Evolutionary conservation across 2,888 invertebrate species (phyloP), one percentile per base, ranked within the genome.

Genomic region (Coecobrya sp.): DNA sequence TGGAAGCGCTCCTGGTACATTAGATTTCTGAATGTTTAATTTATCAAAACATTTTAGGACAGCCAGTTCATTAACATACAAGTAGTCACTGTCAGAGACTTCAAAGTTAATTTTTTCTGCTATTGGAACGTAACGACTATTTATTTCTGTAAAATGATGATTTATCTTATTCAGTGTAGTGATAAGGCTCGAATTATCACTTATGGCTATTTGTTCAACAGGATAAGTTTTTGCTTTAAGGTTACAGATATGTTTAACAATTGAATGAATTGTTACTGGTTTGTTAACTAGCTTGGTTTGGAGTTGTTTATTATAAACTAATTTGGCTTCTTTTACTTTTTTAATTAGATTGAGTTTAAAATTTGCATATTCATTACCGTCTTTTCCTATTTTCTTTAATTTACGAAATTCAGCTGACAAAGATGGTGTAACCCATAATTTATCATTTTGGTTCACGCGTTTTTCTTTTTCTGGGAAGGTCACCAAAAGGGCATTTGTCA

Each of bases 1-100:
- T 25, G 87, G 87, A 1, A 87, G 49, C 0, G 55, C 73, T 7
- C 73, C 79, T 7, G 87, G 87, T n/a, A 87, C 87, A 62, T 87
- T 87, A 5, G 87, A 87, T 11, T 87, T 79, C n/a, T n/a, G n/a
- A n/a, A n/a, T n/a, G n/a, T n/a, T n/a, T n/a, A n/a, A n/a, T 13
- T 22, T 30, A 13, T 88, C 52, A 30, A 88, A 81, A 8, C 16
- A 16, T 49, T 49, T n/a, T 0, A 88, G 68, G 19, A 89, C 89
- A 11, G 4, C 0, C 0, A 82, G n/a, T 25, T 89, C 89, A 70
- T 81, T 89, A 49, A 42, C 8, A 89, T 22, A 36, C 36, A 45
- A 4, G 62, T 65, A 5, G 5, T 62, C 25, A 19, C 49, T 22
- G 1, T 11, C 36, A n/a, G n/a, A 70, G 2, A n/a, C 3, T 76